A percentile compares a stretch with the other conserved stretches of the same genome.
These are phyloP conservation scores for rabbit (Oryctolagus cuniculus) DNA, from an alignment of 2,113 vertebrate genomes.

Conservation along the genomic window DNA sequence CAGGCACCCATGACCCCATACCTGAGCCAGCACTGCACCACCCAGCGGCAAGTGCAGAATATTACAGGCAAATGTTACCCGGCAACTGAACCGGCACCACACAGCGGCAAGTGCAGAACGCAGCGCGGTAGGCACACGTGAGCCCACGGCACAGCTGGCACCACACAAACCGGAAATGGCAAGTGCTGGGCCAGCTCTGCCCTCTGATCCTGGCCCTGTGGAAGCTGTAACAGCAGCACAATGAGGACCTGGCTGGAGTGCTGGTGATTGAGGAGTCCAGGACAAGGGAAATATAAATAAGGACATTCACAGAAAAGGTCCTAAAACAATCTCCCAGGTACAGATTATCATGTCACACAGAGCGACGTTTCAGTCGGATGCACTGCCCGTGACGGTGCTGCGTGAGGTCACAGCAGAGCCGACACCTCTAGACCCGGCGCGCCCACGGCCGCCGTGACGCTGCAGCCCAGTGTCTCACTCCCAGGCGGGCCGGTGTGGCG, in stretches of 20 bases:
- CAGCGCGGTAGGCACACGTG: rapidly evolving
- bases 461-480: too few species aligned
- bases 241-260: neutral
- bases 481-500: too few species aligned
- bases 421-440: too few species aligned
- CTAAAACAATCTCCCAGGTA: neutral
- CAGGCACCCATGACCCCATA: neutral
- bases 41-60: neutral
- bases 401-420: too few species aligned
- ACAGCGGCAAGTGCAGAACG: neutral
- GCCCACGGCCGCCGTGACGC: too few species aligned
- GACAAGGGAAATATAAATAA: neutral
- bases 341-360: too few species aligned
- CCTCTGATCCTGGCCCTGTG: neutral
- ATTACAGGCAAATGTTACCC: too few species aligned
- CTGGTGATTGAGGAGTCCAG: neutral
- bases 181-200: neutral
- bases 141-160: conserved; percentile 11
- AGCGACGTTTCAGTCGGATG: too few species aligned
- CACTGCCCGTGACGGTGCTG: too few species aligned
- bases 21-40: neutral
- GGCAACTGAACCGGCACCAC: neutral
- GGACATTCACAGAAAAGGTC: neutral
- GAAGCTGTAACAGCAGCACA: neutral
- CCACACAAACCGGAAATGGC: neutral